Base-by-base conservation (phyloP, 2,113 vertebrate species). In the Grammomys surdaster region DNA sequence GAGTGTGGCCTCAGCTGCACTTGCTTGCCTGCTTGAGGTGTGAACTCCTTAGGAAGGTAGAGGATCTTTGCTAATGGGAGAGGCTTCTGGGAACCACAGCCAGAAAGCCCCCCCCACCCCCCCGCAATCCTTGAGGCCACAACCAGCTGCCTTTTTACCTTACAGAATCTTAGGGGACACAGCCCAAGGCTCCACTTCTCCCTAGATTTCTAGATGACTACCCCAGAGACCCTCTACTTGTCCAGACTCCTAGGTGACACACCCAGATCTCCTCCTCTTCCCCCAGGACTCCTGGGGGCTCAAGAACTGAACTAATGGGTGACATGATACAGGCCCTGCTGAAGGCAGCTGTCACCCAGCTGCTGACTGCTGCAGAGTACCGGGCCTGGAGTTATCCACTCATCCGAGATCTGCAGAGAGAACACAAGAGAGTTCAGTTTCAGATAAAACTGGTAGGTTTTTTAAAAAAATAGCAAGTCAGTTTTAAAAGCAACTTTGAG, bases 401-500 rank as follows among this genome's bases (percentile, higher is more conserved):
- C 56, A 22, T 88, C 70, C 70, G 70, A 43, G 26, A 51, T 90
- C 70, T 93, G n/a, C 51, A 89, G 84, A 80, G 43, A 95, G 40
- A 95, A 72, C 2, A 31, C 48, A 88, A 90, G 69, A 90, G 72
- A 94, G 43, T 46, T 82, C 33, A 19, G 56, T 94, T 96, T 90
- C 51, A 9, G 63, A 31, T 22, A 60, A 88, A 96, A 63, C 69
- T 26, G 22, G 69, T 17, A 48, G 26, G 31, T 76, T 73, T 20
- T 48, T 73, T 20, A 3, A 46, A 80, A 78, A 43, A 16, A 70
- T 3, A 63, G 13, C 36, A 90, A 22, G 65, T 77, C 20, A 19
- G 28, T n/a, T 92, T 95, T 85, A 7, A 76, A 93, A 92, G 33
- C 58, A 88, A 36, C 75, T 88, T 85, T 33, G 78, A 95, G 36